phyloP scores from a whole-genome alignment of 2,888 invertebrate genomes.

The Unio delphinus region DNA sequence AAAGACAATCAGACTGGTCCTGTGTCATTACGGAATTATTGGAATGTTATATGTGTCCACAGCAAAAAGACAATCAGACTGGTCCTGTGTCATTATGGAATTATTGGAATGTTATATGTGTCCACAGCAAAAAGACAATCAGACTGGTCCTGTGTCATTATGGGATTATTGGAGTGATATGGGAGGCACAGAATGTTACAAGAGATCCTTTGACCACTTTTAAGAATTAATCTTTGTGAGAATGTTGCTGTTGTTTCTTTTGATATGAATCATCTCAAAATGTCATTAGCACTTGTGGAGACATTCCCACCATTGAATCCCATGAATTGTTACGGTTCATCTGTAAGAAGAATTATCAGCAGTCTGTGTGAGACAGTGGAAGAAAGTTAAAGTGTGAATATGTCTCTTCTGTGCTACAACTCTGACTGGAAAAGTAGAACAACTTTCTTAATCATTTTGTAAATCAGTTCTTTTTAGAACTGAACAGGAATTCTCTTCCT shows the following conservation, averaged over 20 bases:
- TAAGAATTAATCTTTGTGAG: constrained; percentile 15
- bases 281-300: constrained; percentile 13
- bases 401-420: constrained; percentile 65
- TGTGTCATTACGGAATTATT: too few relatives aligned
- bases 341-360: constrained; percentile 41
- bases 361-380: constrained; percentile 33
- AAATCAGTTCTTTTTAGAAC: not conserved
- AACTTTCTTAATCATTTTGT: constrained; percentile 2
- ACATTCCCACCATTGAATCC: constrained; percentile 10
- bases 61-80: too few relatives aligned
- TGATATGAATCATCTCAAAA: constrained; percentile 7
- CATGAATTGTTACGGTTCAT: constrained; percentile 31
- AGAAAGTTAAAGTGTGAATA: constrained; percentile 60
- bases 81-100: too few relatives aligned
- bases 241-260: constrained; percentile 5
- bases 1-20: too few relatives aligned
- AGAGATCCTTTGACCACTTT: constrained; percentile 16
- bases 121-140: too few relatives aligned
- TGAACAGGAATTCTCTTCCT: constrained; percentile 27
- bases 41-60: too few relatives aligned
- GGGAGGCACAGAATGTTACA: constrained; percentile 14
- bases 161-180: not conserved
- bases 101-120: too few relatives aligned
- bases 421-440: constrained; percentile 46
- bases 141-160: too few relatives aligned